Base-by-base conservation (phyloP, 2,113 vertebrate species). In the Xenopus laevis region DNA sequence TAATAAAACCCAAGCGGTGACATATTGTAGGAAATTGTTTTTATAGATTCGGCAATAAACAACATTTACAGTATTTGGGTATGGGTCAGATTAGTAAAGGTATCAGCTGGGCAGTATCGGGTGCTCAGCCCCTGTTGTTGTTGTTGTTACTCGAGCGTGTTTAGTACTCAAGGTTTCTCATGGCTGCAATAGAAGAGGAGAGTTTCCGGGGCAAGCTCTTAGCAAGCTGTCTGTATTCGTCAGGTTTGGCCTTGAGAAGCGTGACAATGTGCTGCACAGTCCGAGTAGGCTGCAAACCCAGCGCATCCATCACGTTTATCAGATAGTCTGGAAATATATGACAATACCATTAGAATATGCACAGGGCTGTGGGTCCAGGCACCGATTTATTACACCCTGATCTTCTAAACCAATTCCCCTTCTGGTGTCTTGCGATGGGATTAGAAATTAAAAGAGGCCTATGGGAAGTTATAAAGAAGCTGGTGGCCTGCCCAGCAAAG, bases 291-390 rank as follows among this genome's bases (percentile, higher is more conserved):
- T 98, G 97, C 27, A 99, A 92, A 58, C 97, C 97, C 18, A 99
- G 84, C 16, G 97, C 96, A 0, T 99, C 97, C 97, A 99, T 98
- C 82, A 99, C 97, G 0, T 99, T 99, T 79, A 92, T 95, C 57
- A 99, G 88, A 60, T 99, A 99, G 81, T 99, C 97, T 99, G 86
- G 0, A 67, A 78, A 76, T 11, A 67, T 11, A 61, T 17, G 17
- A 61, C 23, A 17, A 9, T 5, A 16, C 4, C 10, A n/a, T 55
- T 13, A 55, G 53, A 55, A 16, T 16, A 55, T 40, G 33, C 33
- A 40, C 6, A 1, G 33, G 33, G 8, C 8, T 1, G 33, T 40
- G 33, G 33, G 33, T 27, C 23, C 23, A 27, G 23, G 23, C 23
- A n/a, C n/a, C n/a, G n/a, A n/a, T n/a, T n/a, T n/a, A n/a, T n/a